These are phyloP conservation scores for Cercopithecus diana DNA, from an alignment of 2,797 vertebrate genomes.

Conservation along the genomic window DNA sequence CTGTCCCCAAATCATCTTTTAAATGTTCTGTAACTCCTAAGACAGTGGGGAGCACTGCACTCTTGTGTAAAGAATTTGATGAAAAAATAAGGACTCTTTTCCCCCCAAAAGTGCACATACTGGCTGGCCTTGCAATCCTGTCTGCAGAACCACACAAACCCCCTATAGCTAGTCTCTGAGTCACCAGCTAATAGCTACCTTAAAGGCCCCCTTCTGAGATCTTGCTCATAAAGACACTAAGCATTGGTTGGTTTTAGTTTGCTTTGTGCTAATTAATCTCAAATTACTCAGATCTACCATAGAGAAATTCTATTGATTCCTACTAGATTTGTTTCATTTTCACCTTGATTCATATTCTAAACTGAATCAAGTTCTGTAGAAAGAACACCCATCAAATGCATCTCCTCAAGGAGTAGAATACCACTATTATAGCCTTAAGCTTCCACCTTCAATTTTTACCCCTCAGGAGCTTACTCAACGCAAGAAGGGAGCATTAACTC, in stretches of 20 bases:
- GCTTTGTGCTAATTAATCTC: background rate
- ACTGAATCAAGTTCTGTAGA: background rate
- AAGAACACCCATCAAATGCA: background rate
- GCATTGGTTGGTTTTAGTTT: fast-evolving
- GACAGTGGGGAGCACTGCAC: fast-evolving
- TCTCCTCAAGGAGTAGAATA: background rate
- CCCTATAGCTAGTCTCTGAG: fast-evolving
- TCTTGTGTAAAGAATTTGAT: background rate
- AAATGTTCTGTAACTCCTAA: too few species aligned
- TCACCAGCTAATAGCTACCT: background rate
- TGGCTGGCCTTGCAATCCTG: background rate
- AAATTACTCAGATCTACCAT: fast-evolving
- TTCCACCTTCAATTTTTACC: too few species aligned
- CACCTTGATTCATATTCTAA: background rate
- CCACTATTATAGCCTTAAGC: background rate
- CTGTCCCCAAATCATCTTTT: background rate
- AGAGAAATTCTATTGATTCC: background rate
- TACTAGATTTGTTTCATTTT: background rate
- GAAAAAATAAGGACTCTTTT: background rate
- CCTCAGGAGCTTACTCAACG: background rate
- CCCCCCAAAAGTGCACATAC: fast-evolving
- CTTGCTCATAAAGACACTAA: fast-evolving
- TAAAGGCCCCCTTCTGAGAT: fast-evolving
- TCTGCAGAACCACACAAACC: fast-evolving
- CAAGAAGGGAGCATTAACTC: background rate